phyloP scores from a whole-genome alignment of 2,888 invertebrate species.

The Meloe dianella region DNA sequence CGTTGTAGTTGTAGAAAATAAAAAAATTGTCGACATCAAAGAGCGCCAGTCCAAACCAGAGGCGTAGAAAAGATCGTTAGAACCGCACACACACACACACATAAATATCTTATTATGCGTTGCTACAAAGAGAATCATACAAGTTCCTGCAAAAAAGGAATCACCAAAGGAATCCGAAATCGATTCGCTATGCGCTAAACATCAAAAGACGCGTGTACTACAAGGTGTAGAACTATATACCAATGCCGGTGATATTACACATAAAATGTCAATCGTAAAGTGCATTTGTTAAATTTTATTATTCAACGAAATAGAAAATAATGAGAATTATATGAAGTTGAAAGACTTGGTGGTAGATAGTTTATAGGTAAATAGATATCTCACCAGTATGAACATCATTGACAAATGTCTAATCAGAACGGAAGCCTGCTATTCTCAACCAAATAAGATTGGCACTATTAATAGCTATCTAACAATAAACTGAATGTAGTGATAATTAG shows the following conservation, averaged over 20 bases:
- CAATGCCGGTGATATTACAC: constrained; percentile 38
- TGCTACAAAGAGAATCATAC: constrained; percentile 19
- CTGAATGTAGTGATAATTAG: constrained; percentile 61
- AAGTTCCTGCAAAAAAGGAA: constrained; percentile 30
- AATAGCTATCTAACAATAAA: constrained; percentile 63
- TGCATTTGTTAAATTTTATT: constrained; percentile 57
- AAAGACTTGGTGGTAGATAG: constrained; percentile 33
- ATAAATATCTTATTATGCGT: not conserved
- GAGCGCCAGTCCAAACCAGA: constrained; percentile 22
- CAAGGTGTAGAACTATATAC: constrained; percentile 41
- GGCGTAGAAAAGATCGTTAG: constrained; percentile 8
- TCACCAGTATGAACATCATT: constrained; percentile 17
- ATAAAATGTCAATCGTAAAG: constrained; percentile 53
- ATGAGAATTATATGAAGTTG: constrained; percentile 54
- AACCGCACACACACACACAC: not conserved
- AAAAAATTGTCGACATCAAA: constrained; percentile 22
- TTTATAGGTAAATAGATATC: too few relatives aligned
- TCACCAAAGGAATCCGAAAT: constrained; percentile 41
- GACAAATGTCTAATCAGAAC: constrained; percentile 57
- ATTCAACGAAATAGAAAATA: constrained; percentile 50
- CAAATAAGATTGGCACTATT: constrained; percentile 59
- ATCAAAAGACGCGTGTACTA: constrained; percentile 46
- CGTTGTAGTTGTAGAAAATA: not conserved
- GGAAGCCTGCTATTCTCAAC: constrained; percentile 55
- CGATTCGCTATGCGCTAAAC: constrained; percentile 42